Base-by-base conservation (phyloP, 2,888 invertebrate species). In the Drosophila colorata region DNA sequence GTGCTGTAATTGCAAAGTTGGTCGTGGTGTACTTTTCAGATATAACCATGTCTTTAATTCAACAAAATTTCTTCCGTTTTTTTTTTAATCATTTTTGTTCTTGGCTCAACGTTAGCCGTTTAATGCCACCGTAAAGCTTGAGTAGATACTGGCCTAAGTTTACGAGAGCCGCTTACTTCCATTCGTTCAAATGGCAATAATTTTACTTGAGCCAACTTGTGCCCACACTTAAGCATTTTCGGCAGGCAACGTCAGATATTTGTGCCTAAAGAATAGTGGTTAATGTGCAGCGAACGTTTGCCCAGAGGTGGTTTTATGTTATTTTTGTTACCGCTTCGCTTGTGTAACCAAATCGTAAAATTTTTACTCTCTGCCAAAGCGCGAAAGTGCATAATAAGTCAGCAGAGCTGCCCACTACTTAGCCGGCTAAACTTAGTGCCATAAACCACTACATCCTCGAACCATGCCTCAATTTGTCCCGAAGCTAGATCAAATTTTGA, bases 321-420 rank as follows among this genome's bases (percentile, higher is more conserved):
- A 67, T 70, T 79, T 66, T 63, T 77, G 52, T 72, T 78, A 66
- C 61, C 57, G 71, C 20, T 37, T 23, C 52, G 37, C 52, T 41
- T 64, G 58, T 64, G 61, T 53, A 66, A 60, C 47, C 60, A 53
- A 63, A 73, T 82, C 80, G 68, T 80, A 77, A 80, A 77, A 65
- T 69, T 68, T 76, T 65, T 74, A 80, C 80, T 74, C 71, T 61
- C 65, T 16, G 48, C 60, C 48, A 53, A 60, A 69, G 49, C 61
- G 31, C 18, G n/a, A 33, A 38, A 68, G 57, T 67, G 57, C 49
- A 48, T 49, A 49, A 40, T 44, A 67, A 69, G 58, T 25, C 47
- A 2, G 14, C 14, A 16, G 58, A 35, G 46, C 49, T 41, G 70
- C 71, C 71, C 72, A 68, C 78, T 74, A 74, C 74, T 74, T 77